A percentile compares a stretch with the other conserved stretches of the same genome.
These are phyloP conservation scores for Upupa epops DNA, from an alignment of 2,113 vertebrate species.

Conservation along the genomic window DNA sequence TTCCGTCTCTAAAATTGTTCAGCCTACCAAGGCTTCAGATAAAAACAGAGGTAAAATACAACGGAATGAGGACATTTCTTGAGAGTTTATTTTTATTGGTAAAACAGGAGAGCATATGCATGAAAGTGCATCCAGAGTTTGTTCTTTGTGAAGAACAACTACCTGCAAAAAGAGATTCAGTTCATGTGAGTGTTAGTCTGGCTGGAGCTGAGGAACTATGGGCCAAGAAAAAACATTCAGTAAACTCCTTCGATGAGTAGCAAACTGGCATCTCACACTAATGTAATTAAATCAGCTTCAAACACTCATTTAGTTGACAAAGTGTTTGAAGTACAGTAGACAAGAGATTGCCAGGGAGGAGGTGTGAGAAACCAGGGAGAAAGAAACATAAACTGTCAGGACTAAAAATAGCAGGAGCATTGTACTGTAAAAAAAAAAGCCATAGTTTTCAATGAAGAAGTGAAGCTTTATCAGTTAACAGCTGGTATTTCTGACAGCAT, in stretches of 20 bases:
- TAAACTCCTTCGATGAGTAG: constrained; percentile 6
- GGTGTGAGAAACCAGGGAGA: not conserved
- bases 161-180: not conserved
- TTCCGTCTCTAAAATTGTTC: not conserved
- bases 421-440: not conserved
- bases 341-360: constrained; percentile 1
- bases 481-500: not conserved
- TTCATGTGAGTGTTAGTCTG: constrained; percentile 37
- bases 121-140: not conserved
- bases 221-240: not conserved
- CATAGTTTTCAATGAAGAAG: not conserved
- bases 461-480: not conserved
- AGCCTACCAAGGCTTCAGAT: not conserved
- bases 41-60: not conserved
- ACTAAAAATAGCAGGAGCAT: not conserved
- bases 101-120: not conserved
- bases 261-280: not conserved
- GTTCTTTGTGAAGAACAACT: not conserved
- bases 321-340: not conserved
- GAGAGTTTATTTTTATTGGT: not conserved
- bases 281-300: constrained; percentile 12
- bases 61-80: not conserved
- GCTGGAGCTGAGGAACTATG: not conserved
- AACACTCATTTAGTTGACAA: not conserved
- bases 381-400: not conserved